Conservation (phyloP, 2,113 vertebrate species). For the Platanista minor region DNA sequence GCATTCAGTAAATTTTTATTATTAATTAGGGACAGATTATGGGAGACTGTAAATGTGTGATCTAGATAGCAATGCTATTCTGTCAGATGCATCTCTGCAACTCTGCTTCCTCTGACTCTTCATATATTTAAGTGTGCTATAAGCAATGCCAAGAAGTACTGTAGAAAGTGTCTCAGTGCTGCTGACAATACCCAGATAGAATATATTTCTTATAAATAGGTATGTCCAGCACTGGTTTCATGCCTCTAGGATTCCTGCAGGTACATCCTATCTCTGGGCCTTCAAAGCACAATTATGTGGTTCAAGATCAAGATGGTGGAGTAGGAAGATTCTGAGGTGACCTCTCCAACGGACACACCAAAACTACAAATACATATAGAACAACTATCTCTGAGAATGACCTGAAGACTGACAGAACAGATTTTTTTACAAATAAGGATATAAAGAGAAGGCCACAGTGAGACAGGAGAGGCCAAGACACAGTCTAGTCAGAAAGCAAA, state of each 20-base stretch:
- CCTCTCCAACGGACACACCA: neutral
- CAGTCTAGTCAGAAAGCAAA: neutral
- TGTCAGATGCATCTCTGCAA: neutral
- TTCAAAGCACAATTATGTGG: neutral
- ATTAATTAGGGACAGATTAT: neutral
- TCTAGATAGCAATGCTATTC: neutral
- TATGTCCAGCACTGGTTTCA: neutral
- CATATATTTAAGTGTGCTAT: too few relatives aligned
- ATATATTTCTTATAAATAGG: neutral
- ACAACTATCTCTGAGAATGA: neutral
- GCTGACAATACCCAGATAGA: too few relatives aligned
- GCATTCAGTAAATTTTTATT: neutral
- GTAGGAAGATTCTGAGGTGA: neutral
- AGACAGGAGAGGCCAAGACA: neutral
- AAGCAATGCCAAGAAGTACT: neutral
- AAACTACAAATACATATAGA: neutral
- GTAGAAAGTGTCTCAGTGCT: rapidly evolving
- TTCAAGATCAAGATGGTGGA: neutral
- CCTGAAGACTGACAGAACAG: neutral
- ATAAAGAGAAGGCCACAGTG: too few relatives aligned
- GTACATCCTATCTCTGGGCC: neutral
- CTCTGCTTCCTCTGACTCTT: neutral
- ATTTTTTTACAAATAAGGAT: neutral
- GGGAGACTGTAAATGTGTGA: neutral
- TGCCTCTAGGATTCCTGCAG: neutral